These are phyloP conservation scores for Hippolais icterina DNA, from an alignment of 2,113 vertebrate genomes.

Conservation along the genomic window DNA sequence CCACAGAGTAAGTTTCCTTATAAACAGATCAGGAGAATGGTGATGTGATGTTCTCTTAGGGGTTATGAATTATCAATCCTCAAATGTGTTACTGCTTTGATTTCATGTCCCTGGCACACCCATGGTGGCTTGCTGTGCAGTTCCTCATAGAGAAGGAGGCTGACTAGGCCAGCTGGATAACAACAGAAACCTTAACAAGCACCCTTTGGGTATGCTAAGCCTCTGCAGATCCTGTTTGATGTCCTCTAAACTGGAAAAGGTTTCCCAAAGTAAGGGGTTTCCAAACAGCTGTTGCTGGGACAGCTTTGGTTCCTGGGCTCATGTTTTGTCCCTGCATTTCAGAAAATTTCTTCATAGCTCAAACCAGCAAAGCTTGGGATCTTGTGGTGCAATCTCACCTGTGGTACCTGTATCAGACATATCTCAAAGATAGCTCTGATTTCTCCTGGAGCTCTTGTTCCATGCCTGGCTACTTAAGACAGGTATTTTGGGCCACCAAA, in stretches of 20 bases:
- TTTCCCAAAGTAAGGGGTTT: background rate
- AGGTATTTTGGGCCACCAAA: background rate
- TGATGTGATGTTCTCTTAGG: background rate
- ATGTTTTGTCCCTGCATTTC: background rate
- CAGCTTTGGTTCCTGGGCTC: background rate
- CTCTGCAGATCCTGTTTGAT: background rate
- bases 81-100: background rate
- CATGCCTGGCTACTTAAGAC: background rate
- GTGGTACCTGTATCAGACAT: background rate
- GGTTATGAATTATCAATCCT: background rate
- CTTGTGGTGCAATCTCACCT: background rate
- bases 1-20: background rate
- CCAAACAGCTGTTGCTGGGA: background rate
- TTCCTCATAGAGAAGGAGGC: background rate
- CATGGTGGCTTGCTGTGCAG: rapidly evolving
- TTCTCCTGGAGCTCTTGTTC: background rate
- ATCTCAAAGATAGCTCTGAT: background rate
- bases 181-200: background rate
- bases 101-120: background rate
- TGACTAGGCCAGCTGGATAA: background rate
- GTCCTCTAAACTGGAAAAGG: background rate
- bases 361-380: background rate
- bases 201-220: background rate
- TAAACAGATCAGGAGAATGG: background rate
- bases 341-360: background rate